Evolutionary conservation across 2,797 vertebrate genomes (phyloP), one percentile per base, ranked within the genome.

Genomic region (Acipenser transmontanus): DNA sequence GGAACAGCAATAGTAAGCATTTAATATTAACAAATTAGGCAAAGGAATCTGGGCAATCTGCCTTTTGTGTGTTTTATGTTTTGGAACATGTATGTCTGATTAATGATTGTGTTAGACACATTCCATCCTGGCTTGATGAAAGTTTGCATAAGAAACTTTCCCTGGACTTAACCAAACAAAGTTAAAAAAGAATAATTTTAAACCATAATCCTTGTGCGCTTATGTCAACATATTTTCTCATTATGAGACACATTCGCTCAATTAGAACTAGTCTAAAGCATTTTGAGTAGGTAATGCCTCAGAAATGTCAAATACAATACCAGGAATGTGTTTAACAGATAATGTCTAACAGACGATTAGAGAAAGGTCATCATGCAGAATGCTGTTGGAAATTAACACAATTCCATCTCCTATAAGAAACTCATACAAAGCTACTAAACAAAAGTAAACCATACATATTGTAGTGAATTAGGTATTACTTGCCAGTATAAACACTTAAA

Each of bases 101-200:
- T 11, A 57, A 57, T 57, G 7, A 57, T 13, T 57, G 54, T n/a
- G 54, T 13, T 13, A 57, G 54, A 57, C 54, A 13, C 14, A n/a
- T 57, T 57, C 54, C 12, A 57, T 57, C 14, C 14, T 11, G 6
- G 11, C 12, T 57, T 57, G 12, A 57, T 57, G 54, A n/a, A 57
- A 57, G 54, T 57, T 57, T 11, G 54, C 54, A 57, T 57, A 57
- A 57, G 54, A 1, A 57, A n/a, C 54, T 57, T 57, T 6, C n/a
- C 54, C 54, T n/a, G 7, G 54, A 57, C 54, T 57, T 11, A 13
- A 13, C 11, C 12, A 13, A 57, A 8, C 12, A 57, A 34, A n/a
- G 54, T 57, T 57, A 1, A 57, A 57, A 57, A 57, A 52, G 54
- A 57, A 57, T 57, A 57, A n/a, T 57, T 57, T 57, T 11, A 57